Evolutionary conservation across 2,888 invertebrate genomes (phyloP).

Genomic region (Creontiades dilutus): DNA sequence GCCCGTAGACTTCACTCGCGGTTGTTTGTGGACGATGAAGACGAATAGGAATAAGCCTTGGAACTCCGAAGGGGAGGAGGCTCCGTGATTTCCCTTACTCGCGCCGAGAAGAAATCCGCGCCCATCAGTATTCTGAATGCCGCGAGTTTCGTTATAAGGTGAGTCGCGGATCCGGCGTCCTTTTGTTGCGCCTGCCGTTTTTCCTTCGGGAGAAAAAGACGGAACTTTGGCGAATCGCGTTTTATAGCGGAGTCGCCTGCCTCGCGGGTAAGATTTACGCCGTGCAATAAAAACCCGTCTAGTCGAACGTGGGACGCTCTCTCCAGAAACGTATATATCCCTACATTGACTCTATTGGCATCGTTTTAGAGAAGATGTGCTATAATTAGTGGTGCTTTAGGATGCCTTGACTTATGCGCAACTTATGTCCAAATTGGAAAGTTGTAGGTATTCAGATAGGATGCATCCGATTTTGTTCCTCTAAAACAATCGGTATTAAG

Average conservation of each 20-base stretch:
- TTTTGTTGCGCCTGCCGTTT: not conserved
- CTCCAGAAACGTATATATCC: not conserved
- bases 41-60: constrained; percentile 18
- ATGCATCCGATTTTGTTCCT: no score
- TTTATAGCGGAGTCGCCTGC: not conserved
- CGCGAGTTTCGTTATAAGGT: not conserved
- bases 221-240: not conserved
- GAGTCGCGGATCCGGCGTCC: not conserved
- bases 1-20: constrained; percentile 29
- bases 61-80: not conserved
- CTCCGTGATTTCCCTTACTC: not conserved
- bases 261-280: constrained; percentile 7
- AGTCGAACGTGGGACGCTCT: not conserved
- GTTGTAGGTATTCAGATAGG: no score
- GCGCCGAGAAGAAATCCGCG: not conserved
- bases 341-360: not conserved
- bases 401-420: no score
- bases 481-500: no score
- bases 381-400: no score
- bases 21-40: constrained; percentile 20
- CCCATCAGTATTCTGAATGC: not conserved
- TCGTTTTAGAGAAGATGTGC: not conserved
- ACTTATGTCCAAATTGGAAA: no score
- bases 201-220: not conserved
- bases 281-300: not conserved